Evolutionary conservation across 2,888 invertebrate species (phyloP).

Genomic region (Spatulosminthurus flaviceps): DNA sequence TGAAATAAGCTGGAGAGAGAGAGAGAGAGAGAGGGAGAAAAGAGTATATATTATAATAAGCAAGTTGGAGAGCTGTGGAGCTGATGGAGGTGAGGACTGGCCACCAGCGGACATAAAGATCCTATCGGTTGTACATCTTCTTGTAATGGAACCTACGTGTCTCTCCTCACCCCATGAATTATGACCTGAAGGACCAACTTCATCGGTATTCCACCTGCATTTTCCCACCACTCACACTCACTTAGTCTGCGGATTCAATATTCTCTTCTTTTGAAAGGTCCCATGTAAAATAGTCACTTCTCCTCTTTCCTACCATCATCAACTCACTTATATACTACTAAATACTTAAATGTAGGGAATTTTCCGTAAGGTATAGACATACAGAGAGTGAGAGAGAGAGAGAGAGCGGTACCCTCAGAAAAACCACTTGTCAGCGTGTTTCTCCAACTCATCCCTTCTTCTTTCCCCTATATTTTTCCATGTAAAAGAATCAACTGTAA

Average conservation of each 20-base stretch:
- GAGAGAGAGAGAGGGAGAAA: no score
- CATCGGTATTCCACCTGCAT: slow-evolving; percentile 47
- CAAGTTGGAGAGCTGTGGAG: slow-evolving; percentile 25
- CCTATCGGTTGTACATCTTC: slow-evolving; percentile 48
- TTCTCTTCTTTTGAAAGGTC: slow-evolving; percentile 28
- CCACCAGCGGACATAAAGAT: slow-evolving; percentile 54
- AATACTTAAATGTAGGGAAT: slow-evolving; percentile 33
- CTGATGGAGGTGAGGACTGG: slow-evolving; percentile 56
- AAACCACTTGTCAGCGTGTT: slow-evolving; percentile 15
- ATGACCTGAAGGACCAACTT: slow-evolving; percentile 46
- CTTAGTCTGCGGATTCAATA: slow-evolving; percentile 29
- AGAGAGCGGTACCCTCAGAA: no score
- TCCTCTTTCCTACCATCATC: slow-evolving; percentile 17
- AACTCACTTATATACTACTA: no score
- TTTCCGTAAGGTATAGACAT: not conserved
- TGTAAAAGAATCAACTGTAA: not conserved
- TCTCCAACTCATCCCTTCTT: slow-evolving; percentile 37
- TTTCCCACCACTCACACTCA: slow-evolving; percentile 24
- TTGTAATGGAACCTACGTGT: slow-evolving; percentile 57
- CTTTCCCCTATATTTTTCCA: not conserved
- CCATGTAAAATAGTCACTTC: slow-evolving; percentile 3
- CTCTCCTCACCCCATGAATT: slow-evolving; percentile 56
- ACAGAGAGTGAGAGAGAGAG: no score
- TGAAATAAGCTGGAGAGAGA: slow-evolving; percentile 27
- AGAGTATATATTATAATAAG: slow-evolving; percentile 27